Percentiles rank a stretch among this genome's conserved stretches.
phyloP scores from a whole-genome alignment of 2,113 vertebrate species.

The Saimiri boliviensis region DNA sequence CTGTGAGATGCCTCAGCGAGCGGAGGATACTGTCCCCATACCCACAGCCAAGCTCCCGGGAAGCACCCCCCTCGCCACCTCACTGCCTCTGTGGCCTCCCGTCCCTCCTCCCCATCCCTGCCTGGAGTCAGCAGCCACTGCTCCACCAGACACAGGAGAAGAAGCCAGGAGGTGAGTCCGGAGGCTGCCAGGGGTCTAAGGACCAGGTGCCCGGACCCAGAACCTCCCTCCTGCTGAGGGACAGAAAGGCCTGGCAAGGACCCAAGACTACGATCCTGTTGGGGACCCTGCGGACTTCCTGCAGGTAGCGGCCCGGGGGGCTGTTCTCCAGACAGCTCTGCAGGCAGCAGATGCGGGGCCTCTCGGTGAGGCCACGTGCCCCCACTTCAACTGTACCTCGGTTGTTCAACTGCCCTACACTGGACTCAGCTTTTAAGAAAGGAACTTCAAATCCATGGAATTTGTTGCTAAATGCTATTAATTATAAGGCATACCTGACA shows the following conservation, averaged over 20 bases:
- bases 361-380: too few species aligned
- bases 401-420: neutral
- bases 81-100: too few species aligned
- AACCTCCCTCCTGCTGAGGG: neutral
- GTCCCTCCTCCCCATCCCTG: neutral
- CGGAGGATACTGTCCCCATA: neutral
- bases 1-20: neutral
- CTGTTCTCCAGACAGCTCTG: neutral
- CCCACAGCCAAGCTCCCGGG: neutral
- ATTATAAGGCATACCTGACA: neutral
- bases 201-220: neutral
- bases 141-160: too few species aligned
- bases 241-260: neutral
- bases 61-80: neutral
- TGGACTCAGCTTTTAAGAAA: neutral
- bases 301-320: accelerated
- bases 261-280: neutral
- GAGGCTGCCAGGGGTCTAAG: neutral
- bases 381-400: too few species aligned
- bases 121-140: neutral
- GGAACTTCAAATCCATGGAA: neutral
- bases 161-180: neutral
- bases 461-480: neutral
- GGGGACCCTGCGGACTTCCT: neutral
- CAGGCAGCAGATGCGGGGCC: neutral